Percentiles rank a stretch among this genome's conserved stretches.
phyloP scores from a whole-genome alignment of 92 coral and sea anemone genomes.

The Scolanthus callimorphus region DNA sequence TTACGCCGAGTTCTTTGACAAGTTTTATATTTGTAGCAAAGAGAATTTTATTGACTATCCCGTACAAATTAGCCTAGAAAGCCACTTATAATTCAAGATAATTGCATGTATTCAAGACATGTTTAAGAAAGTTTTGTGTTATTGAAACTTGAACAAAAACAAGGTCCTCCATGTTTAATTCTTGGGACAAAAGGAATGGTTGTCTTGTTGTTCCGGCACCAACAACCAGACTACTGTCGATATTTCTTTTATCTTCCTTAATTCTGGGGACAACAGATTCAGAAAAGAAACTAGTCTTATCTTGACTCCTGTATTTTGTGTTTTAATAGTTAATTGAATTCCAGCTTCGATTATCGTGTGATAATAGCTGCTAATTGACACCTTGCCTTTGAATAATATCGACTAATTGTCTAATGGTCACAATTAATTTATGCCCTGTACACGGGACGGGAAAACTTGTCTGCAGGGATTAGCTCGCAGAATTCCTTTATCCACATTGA shows the following conservation, averaged over 20 bases:
- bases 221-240: too few relatives aligned
- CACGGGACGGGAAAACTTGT: constrained; percentile 11
- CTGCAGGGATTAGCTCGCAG: constrained; percentile 21
- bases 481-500: constrained; percentile 16
- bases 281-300: constrained; percentile 32
- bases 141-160: too few relatives aligned
- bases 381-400: constrained; percentile 87
- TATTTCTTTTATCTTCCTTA: constrained; percentile 19
- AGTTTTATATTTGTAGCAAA: background rate
- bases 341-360: constrained; percentile 91
- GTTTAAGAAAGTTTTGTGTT: background rate
- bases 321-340: constrained; percentile 91
- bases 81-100: background rate
- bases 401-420: constrained; percentile 88
- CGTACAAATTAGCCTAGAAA: background rate
- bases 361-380: constrained; percentile 96
- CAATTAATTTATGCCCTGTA: constrained; percentile 55
- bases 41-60: background rate
- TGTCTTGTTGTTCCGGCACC: too few relatives aligned
- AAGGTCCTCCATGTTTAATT: too few relatives aligned
- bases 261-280: constrained; percentile 25
- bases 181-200: too few relatives aligned
- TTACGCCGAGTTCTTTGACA: background rate
- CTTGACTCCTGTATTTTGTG: constrained; percentile 50
- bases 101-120: background rate